Evolutionary conservation across 2,888 invertebrate species (phyloP).

Genomic region (Odontocolon sp.): DNA sequence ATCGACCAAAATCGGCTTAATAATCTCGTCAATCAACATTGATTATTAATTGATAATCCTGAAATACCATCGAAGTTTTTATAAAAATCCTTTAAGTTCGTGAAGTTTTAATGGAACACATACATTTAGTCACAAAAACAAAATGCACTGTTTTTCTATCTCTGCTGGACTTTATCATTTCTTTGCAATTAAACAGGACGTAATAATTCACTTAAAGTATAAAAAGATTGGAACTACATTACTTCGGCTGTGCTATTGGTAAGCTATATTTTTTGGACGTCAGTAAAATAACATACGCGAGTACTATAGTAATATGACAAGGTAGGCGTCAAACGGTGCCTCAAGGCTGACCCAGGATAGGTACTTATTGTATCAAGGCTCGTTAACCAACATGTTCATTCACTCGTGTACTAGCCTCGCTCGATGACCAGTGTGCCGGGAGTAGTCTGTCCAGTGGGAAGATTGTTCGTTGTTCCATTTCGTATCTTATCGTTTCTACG

Average conservation of each 20-base stretch:
- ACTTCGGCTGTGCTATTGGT: neutral
- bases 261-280: slow-evolving; percentile 44
- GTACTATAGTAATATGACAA: slow-evolving; percentile 58
- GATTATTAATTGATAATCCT: no score
- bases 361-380: slow-evolving; percentile 81
- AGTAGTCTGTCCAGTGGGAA: slow-evolving; percentile 38
- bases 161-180: no score
- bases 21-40: no score
- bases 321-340: slow-evolving; percentile 69
- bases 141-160: no score
- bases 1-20: no score
- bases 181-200: no score
- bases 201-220: no score
- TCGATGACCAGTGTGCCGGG: slow-evolving; percentile 43
- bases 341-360: slow-evolving; percentile 77
- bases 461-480: slow-evolving; percentile 2
- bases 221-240: no score
- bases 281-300: neutral
- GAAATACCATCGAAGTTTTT: no score
- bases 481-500: neutral
- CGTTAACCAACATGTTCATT: slow-evolving; percentile 78
- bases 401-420: slow-evolving; percentile 63
- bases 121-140: no score
- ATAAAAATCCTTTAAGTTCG: no score
- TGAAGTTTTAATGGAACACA: no score